phyloP scores from a whole-genome alignment of 1,140 invertebrate genomes.

The Cylas formicarius region DNA sequence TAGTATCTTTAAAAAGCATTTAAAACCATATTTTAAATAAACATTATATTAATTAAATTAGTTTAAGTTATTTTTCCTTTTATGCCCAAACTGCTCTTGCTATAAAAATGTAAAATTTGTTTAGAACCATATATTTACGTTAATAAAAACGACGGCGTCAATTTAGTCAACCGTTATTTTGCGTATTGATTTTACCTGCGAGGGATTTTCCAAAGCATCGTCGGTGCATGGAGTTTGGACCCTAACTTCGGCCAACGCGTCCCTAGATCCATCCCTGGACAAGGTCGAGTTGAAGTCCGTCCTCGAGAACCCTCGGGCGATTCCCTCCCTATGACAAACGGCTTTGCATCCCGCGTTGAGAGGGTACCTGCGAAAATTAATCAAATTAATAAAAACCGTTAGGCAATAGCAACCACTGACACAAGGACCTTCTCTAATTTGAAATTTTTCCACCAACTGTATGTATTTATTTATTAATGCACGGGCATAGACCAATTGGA shows the following conservation, averaged over 20 bases:
- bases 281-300: conserved; percentile 28
- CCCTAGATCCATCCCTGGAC: conserved; percentile 37
- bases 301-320: conserved; percentile 22
- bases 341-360: conserved; percentile 6
- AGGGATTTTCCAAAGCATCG: conserved; percentile 14
- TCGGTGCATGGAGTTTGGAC: conserved; percentile 28
- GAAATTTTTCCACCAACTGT: no score
- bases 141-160: no score
- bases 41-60: no score
- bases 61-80: no score
- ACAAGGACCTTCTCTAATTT: neutral
- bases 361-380: conserved; percentile 4
- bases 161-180: no score
- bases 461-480: no score
- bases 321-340: conserved; percentile 14
- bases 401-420: neutral
- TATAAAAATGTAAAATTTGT: no score
- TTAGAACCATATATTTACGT: no score
- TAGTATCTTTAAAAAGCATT: no score
- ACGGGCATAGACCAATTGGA: no score
- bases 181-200: conserved; percentile 22
- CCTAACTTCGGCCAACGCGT: conserved; percentile 37
- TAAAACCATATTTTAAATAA: no score
- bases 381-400: neutral
- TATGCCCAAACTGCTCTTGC: no score